These are phyloP conservation scores for Linnaemya vulpina DNA, from an alignment of 2,888 invertebrate genomes.

Conservation along the genomic window DNA sequence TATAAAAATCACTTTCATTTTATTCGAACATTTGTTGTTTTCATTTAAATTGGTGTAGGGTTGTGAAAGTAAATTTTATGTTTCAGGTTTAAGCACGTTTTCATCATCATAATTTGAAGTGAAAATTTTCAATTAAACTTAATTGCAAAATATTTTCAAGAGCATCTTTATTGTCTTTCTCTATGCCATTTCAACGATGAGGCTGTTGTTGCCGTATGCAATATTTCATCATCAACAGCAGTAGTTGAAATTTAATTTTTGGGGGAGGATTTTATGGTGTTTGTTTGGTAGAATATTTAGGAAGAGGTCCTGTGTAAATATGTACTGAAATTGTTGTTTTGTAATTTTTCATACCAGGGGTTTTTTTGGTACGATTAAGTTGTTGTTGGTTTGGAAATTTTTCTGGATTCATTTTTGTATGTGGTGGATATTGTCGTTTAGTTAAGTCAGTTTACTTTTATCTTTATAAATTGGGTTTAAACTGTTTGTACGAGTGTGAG, in stretches of 20 bases:
- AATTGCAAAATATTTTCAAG: slow-evolving; percentile 74
- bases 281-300: slow-evolving; percentile 46
- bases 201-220: slow-evolving; percentile 25
- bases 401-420: slow-evolving; percentile 40
- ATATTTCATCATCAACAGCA: slow-evolving; percentile 55
- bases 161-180: slow-evolving; percentile 52
- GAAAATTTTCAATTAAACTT: slow-evolving; percentile 75
- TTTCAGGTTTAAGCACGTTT: slow-evolving; percentile 72
- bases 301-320: slow-evolving; percentile 55
- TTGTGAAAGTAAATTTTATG: slow-evolving; percentile 36
- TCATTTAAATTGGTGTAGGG: slow-evolving; percentile 7
- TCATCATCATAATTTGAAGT: slow-evolving; percentile 73
- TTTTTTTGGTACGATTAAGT: slow-evolving; percentile 33
- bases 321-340: background rate
- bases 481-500: slow-evolving; percentile 60
- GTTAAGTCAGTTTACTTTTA: slow-evolving; percentile 68
- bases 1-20: slow-evolving; percentile 50
- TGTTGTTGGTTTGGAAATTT: slow-evolving; percentile 38
- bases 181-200: background rate
- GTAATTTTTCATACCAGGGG: background rate
- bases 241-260: slow-evolving; percentile 29
- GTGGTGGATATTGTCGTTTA: slow-evolving; percentile 58
- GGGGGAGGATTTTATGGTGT: slow-evolving; percentile 21
- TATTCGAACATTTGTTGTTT: slow-evolving; percentile 45
- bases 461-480: slow-evolving; percentile 70